A percentile compares a stretch with the other conserved stretches of the same genome.
phyloP scores from a whole-genome alignment of 2,113 vertebrate genomes.

The Bufo bufo region DNA sequence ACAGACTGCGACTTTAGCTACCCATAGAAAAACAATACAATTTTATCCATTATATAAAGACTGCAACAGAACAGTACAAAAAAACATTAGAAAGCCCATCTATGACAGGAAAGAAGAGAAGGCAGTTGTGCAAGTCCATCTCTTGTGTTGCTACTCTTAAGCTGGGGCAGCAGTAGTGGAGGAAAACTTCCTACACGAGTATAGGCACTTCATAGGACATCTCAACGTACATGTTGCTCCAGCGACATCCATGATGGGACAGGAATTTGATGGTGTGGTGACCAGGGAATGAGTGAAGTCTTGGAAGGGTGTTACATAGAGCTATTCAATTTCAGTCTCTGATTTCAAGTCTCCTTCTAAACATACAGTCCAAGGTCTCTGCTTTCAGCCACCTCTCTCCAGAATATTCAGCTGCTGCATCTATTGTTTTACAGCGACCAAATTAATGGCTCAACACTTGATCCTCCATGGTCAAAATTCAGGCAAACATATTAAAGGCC shows the following conservation, averaged over 20 bases:
- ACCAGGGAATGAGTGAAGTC: neutral
- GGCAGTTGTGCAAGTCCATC: neutral
- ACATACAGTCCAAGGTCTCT: conserved; percentile 5
- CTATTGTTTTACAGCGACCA: neutral
- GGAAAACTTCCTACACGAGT: neutral
- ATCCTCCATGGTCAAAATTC: neutral
- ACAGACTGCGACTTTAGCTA: neutral
- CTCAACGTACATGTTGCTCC: conserved; percentile 43
- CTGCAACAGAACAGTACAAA: conserved; percentile 9
- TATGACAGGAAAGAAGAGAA: neutral
- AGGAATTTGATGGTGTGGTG: neutral
- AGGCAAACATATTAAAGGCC: neutral
- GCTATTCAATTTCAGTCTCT: conserved; percentile 37
- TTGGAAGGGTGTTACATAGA: neutral
- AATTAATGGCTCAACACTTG: neutral
- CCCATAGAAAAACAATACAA: neutral
- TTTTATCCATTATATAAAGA: neutral
- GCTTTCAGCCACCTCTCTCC: neutral
- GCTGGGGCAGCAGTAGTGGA: neutral
- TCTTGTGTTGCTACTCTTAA: neutral
- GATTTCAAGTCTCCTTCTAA: neutral
- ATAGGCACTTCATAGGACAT: conserved; percentile 45
- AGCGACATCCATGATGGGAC: neutral
- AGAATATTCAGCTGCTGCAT: neutral
- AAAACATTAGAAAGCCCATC: neutral